Conservation (phyloP, 2,888 invertebrate genomes). For the Xylophagus ater region DNA sequence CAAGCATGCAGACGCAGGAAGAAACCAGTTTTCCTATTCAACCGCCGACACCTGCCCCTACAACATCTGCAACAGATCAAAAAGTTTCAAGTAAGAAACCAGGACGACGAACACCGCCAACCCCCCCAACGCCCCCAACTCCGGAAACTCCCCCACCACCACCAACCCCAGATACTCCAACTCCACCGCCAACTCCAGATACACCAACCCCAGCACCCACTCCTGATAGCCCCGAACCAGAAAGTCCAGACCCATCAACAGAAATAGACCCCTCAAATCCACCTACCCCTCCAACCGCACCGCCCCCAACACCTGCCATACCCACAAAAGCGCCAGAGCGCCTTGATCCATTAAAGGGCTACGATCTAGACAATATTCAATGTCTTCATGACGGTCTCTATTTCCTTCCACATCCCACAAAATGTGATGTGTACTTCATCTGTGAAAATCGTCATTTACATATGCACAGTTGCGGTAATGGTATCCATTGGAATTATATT, state of each 20-base stretch:
- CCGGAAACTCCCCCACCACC: neutral
- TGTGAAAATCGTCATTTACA: constrained; percentile 33
- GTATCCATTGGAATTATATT: constrained; percentile 29
- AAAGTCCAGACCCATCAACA: neutral
- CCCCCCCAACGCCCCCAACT: neutral
- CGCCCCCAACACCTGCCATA: neutral
- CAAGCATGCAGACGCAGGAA: too few species aligned
- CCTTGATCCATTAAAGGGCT: constrained; percentile 26
- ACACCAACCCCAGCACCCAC: neutral
- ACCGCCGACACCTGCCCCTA: too few species aligned
- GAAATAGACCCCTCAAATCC: neutral
- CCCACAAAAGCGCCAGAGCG: constrained; percentile 4
- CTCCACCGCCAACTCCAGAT: neutral
- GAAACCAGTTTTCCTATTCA: too few species aligned
- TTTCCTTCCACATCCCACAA: constrained; percentile 32
- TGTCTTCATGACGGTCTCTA: constrained; percentile 33
- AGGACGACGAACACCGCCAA: neutral
- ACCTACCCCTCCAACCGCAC: neutral
- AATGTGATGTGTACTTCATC: constrained; percentile 29
- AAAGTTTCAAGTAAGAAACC: too few species aligned
- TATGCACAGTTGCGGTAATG: constrained; percentile 29
- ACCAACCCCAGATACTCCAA: neutral
- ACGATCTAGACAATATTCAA: constrained; percentile 26
- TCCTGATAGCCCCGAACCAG: neutral
- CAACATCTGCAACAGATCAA: too few species aligned